Percentiles rank a stretch among this genome's conserved stretches.
These are phyloP conservation scores for Noturus placidus DNA, from an alignment of 2,113 vertebrate genomes.

Conservation along the genomic window DNA sequence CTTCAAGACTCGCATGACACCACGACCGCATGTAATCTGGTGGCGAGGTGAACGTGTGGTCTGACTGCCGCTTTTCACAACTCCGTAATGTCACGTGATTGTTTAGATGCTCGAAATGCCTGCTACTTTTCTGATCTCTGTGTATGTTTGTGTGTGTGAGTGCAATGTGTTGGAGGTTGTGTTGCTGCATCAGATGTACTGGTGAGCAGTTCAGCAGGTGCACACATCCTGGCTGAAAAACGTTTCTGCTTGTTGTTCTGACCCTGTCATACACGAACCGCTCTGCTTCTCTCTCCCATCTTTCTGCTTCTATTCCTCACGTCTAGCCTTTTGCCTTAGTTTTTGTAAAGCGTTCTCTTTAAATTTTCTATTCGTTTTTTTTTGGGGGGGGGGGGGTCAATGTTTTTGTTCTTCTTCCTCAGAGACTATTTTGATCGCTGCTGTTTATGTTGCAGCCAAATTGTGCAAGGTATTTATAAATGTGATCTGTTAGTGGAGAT, in stretches of 20 bases:
- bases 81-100: not conserved
- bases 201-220: not conserved
- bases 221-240: not conserved
- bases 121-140: not conserved
- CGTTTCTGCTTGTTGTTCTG: not conserved
- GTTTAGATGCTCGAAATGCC: not conserved
- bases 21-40: not conserved
- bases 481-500: constrained; percentile 29
- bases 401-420: constrained; percentile 12
- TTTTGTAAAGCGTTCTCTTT: not conserved
- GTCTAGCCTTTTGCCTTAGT: not conserved
- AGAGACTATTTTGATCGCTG: constrained; percentile 24
- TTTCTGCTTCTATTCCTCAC: not conserved
- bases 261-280: not conserved
- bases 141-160: not conserved
- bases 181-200: not conserved
- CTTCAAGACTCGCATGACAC: not conserved
- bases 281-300: not conserved
- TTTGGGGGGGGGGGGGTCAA: not conserved
- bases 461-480: constrained; percentile 29
- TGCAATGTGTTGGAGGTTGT: not conserved
- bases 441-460: not conserved
- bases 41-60: not conserved
- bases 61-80: not conserved
- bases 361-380: not conserved